Evolutionary conservation across 2,797 vertebrate species (phyloP).

Genomic region (Bryconaethiops microstoma): DNA sequence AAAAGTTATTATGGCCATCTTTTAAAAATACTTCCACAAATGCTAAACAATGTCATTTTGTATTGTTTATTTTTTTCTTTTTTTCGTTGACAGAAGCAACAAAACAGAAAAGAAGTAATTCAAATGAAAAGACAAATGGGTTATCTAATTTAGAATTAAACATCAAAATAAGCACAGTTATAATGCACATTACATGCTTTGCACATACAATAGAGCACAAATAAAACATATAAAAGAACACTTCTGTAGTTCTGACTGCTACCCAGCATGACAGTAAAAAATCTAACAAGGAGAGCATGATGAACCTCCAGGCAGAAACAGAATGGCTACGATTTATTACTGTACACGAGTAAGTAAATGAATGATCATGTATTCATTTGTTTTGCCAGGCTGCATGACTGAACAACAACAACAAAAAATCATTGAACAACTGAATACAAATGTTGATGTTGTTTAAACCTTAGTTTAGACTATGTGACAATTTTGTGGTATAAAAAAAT

Average conservation of each 20-base stretch:
- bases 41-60: not conserved
- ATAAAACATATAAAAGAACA: not conserved
- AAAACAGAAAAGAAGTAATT: not conserved
- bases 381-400: not conserved
- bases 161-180: not conserved
- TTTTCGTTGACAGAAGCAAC: not conserved
- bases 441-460: not conserved
- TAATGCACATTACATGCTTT: not conserved
- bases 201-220: constrained; percentile 3
- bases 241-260: not conserved
- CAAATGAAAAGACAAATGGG: not conserved
- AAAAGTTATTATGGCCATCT: not conserved
- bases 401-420: not conserved
- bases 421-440: not conserved
- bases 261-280: constrained; percentile 9
- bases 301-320: not conserved
- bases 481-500: not conserved
- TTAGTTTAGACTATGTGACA: not conserved
- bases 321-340: not conserved
- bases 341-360: not conserved
- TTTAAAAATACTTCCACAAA: not conserved
- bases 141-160: not conserved
- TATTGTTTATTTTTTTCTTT: not conserved
- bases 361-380: not conserved
- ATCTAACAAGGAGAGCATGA: not conserved